Evolutionary conservation across 1,140 invertebrate genomes (phyloP), one percentile per base, ranked within the genome.

Genomic region (Mactra quadrangularis): DNA sequence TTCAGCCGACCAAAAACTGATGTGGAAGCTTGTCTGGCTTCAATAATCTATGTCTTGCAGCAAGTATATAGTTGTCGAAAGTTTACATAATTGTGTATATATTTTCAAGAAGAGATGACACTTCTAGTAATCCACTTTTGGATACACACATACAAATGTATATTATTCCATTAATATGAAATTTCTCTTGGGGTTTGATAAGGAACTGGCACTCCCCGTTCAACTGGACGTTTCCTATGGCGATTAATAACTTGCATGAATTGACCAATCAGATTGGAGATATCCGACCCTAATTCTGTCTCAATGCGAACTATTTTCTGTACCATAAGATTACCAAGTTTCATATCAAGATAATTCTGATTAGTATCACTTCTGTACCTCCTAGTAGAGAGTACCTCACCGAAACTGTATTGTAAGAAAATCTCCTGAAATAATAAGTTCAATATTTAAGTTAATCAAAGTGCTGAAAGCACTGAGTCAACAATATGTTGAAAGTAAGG

Each of bases 291-390:
- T 93, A 99, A 98, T 92, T 99, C 98, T 1, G 98, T 99, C 92
- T 99, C 98, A 78, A 99, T 95, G 87, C 98, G 95, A 29, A 98
- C 98, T 82, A 99, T 98, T 82, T 97, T 95, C 93, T 99, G 97
- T 90, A 98, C 97, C 95, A 99, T 97, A 86, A 99, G 94, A 91
- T 98, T 99, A 25, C 98, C 98, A 90, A 97, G 97, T 94, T 99
- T 99, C 96, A 99, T 97, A 93, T 99, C 98, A 91, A 99, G 94
- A 92, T 97, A 99, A 60, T 99, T 95, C 0, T 97, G 96, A 35
- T 97, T 97, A 92, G 98, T 97, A 90, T 99, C 98, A 0, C 97
- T 97, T 85, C 95, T 94, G 53, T 98, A 97, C 94, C 98, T 98
- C 76, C 98, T 94, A 0, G 98, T 99, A 50, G 97, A 99, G 89